A percentile compares a stretch with the other conserved stretches of the same genome.
These are phyloP conservation scores for Hyalella azteca DNA, from an alignment of 2,888 invertebrate genomes.

Conservation along the genomic window DNA sequence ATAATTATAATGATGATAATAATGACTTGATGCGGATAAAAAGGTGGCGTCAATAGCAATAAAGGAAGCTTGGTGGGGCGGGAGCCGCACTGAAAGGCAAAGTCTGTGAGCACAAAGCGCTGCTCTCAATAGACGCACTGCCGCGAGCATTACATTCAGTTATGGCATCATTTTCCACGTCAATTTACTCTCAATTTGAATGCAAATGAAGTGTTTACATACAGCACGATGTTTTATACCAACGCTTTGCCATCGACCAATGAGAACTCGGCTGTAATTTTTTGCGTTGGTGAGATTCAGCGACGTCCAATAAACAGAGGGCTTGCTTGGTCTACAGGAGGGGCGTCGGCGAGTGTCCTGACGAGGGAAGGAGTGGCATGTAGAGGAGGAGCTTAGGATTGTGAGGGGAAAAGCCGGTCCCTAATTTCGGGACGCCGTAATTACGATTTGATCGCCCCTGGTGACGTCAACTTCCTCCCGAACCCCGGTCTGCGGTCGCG, in stretches of 20 bases:
- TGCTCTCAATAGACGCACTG: background rate
- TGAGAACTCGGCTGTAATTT: slow-evolving; percentile 11
- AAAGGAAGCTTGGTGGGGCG: background rate
- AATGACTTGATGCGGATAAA: background rate
- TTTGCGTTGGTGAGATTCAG: slow-evolving; percentile 1
- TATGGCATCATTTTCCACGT: slow-evolving; percentile 55
- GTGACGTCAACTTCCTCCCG: background rate
- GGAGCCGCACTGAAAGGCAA: background rate
- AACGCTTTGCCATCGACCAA: slow-evolving; percentile 21
- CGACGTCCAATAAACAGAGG: background rate
- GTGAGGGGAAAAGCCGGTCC: background rate
- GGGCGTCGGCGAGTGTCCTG: background rate
- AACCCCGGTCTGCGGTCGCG: background rate
- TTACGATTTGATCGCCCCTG: background rate
- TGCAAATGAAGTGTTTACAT: slow-evolving; percentile 59
- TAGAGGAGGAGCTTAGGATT: background rate
- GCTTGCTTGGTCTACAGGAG: background rate
- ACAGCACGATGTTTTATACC: slow-evolving; percentile 41
- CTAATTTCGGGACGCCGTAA: background rate
- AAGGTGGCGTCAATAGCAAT: background rate
- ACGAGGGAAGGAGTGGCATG: background rate
- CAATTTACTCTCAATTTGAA: slow-evolving; percentile 59
- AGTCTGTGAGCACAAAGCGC: background rate
- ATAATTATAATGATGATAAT: background rate
- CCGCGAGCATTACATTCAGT: slow-evolving; percentile 35